These are phyloP conservation scores for Pollachius pollachius DNA, from an alignment of 2,113 vertebrate genomes.

Conservation along the genomic window DNA sequence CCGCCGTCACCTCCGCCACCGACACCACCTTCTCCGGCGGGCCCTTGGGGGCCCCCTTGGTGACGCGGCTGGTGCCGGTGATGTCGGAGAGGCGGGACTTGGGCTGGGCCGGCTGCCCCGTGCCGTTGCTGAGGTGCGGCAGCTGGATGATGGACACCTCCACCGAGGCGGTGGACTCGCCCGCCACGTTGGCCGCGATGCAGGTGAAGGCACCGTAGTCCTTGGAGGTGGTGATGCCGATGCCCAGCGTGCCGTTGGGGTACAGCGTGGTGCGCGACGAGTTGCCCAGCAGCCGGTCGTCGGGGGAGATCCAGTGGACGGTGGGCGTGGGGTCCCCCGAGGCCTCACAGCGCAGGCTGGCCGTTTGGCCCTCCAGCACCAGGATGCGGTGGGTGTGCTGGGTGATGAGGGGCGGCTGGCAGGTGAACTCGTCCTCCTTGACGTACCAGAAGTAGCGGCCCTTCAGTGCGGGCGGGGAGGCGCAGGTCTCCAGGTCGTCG, in stretches of 20 bases:
- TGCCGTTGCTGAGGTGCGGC: conserved; percentile 87
- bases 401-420: conserved; percentile 88
- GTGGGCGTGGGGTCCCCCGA: conserved; percentile 87
- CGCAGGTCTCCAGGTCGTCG: conserved; percentile 90
- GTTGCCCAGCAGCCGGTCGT: conserved; percentile 85
- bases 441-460: conserved; percentile 93
- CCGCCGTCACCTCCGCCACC: conserved; percentile 87
- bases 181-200: conserved; percentile 89
- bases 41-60: conserved; percentile 75
- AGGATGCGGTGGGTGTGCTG: conserved; percentile 90
- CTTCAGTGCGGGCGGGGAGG: conserved; percentile 86
- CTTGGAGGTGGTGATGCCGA: conserved; percentile 88
- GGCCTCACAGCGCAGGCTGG: conserved; percentile 87
- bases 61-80: conserved; percentile 82
- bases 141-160: conserved; percentile 91
- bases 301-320: conserved; percentile 92
- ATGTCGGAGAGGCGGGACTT: conserved; percentile 92
- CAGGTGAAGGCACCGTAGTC: conserved; percentile 92
- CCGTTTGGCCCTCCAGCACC: conserved; percentile 88
- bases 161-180: conserved; percentile 84
- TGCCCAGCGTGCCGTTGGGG: conserved; percentile 88
- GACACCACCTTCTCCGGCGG: conserved; percentile 80
- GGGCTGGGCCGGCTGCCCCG: conserved; percentile 73
- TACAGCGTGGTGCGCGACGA: conserved; percentile 83
- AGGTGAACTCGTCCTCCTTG: conserved; percentile 87